Evolutionary conservation across 2,888 invertebrate genomes (phyloP).

Genomic region (Philopedon plagiatum): DNA sequence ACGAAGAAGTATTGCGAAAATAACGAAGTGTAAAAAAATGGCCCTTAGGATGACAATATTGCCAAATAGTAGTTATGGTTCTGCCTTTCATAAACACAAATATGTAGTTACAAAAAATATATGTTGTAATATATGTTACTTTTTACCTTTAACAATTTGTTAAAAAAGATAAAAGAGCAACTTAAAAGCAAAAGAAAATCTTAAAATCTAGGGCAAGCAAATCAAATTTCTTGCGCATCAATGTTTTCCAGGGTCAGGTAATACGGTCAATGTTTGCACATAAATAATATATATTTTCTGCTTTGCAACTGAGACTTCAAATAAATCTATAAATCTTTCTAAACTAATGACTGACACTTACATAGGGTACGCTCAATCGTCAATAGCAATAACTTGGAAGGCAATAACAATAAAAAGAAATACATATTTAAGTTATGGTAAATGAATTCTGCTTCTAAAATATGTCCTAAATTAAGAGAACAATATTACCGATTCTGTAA

Average conservation of each 20-base stretch:
- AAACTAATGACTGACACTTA: not conserved
- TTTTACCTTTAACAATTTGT: too few species aligned
- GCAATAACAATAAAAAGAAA: not conserved
- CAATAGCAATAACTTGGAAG: not conserved
- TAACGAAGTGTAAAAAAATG: too few species aligned
- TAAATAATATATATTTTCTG: constrained; percentile 1
- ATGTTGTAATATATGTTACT: too few species aligned
- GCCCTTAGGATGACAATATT: too few species aligned
- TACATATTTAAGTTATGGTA: too few species aligned
- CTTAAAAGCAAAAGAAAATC: not conserved
- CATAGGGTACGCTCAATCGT: not conserved
- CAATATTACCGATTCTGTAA: not conserved
- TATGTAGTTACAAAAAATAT: too few species aligned
- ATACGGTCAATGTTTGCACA: constrained; percentile 32
- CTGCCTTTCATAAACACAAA: too few species aligned
- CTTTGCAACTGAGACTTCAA: constrained; percentile 1
- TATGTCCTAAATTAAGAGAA: not conserved
- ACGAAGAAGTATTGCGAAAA: too few species aligned
- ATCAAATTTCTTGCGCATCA: constrained; percentile 43
- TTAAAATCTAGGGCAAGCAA: constrained; percentile 4
- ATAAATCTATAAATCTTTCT: not conserved
- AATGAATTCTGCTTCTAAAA: too few species aligned
- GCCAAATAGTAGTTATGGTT: too few species aligned
- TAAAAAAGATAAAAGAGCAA: too few species aligned
- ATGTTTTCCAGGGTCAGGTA: constrained; percentile 33